Conservation (phyloP, 2,888 invertebrate species). For the Drosophila lutescens region DNA sequence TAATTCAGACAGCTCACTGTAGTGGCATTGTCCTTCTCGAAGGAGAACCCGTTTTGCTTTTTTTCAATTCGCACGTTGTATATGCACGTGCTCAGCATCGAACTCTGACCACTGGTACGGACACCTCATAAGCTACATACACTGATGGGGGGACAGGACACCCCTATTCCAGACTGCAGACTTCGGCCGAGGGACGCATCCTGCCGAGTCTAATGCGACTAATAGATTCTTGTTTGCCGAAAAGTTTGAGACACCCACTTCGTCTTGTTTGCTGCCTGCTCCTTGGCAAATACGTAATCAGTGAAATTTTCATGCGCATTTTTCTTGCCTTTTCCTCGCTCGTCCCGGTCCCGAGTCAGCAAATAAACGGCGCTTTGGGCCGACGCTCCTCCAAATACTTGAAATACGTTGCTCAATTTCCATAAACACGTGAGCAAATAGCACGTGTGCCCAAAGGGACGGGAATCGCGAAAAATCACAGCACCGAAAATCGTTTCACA, state of each 20-base stretch:
- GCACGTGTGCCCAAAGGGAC: constrained; percentile 62
- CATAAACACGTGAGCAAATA: constrained; percentile 82
- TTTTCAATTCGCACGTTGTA: constrained; percentile 50
- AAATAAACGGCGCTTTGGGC: constrained; percentile 68
- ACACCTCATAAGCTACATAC: background rate
- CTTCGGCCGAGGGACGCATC: constrained; percentile 10
- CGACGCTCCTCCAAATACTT: constrained; percentile 58
- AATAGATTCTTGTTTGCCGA: constrained; percentile 73
- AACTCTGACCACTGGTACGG: constrained; percentile 22
- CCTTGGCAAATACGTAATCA: constrained; percentile 73
- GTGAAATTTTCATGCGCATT: constrained; percentile 74
- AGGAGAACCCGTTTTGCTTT: background rate
- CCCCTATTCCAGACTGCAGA: background rate
- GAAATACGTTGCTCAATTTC: constrained; percentile 79
- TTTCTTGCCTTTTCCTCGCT: constrained; percentile 44
- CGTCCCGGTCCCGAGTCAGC: constrained; percentile 24
- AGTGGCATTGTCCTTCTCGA: background rate
- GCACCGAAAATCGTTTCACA: background rate
- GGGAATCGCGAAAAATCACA: constrained; percentile 5
- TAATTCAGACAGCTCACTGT: constrained; percentile 7
- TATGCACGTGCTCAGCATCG: constrained; percentile 42
- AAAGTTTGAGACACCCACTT: constrained; percentile 54
- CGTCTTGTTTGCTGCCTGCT: constrained; percentile 27
- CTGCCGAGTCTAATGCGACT: constrained; percentile 69
- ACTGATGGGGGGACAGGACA: too few relatives aligned